phyloP scores from a whole-genome alignment of 2,113 vertebrate species.

The Chroicocephalus ridibundus region DNA sequence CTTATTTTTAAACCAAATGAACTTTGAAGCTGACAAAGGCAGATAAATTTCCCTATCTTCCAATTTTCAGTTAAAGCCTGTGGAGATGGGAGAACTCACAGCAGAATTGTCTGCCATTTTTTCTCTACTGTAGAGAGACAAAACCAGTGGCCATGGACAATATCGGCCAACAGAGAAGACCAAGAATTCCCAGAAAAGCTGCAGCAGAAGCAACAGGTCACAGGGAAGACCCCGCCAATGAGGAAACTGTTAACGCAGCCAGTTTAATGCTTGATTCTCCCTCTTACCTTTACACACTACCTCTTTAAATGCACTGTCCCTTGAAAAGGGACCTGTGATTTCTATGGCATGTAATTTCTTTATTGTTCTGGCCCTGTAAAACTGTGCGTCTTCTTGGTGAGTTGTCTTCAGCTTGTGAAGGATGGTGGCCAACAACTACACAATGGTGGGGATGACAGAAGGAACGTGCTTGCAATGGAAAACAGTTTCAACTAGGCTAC shows the following conservation, averaged over 20 bases:
- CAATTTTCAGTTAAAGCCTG: not conserved
- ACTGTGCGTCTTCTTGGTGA: not conserved
- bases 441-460: not conserved
- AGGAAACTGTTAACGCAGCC: not conserved
- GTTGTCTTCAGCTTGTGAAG: not conserved
- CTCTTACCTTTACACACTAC: not conserved
- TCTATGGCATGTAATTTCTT: not conserved
- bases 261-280: not conserved
- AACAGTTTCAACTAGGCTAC: not conserved
- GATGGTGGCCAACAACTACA: not conserved
- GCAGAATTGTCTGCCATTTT: not conserved
- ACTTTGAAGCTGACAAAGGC: conserved; percentile 10
- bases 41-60: not conserved
- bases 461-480: not conserved
- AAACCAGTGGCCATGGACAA: not conserved
- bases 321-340: not conserved
- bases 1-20: conserved; percentile 46
- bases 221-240: not conserved
- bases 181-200: not conserved
- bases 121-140: not conserved
- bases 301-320: not conserved
- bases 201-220: not conserved
- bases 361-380: not conserved
- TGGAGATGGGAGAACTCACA: not conserved
- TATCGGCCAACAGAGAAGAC: not conserved